These are phyloP conservation scores for Pitangus sulphuratus DNA, from an alignment of 2,797 vertebrate species.

Conservation along the genomic window DNA sequence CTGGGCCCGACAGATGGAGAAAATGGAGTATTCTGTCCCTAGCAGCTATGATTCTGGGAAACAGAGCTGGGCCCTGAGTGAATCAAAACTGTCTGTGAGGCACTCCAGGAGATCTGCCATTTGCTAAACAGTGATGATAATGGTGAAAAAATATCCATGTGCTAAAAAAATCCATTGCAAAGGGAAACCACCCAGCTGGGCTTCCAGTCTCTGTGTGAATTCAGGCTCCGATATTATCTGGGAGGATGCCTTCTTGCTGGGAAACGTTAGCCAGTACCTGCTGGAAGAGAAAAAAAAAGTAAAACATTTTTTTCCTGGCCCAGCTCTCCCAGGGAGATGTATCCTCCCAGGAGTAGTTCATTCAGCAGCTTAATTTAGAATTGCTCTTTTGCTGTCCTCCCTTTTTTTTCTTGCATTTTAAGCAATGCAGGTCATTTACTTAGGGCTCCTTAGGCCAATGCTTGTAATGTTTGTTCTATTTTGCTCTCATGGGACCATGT, in stretches of 20 bases:
- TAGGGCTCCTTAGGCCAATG: background rate
- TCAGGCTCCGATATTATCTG: background rate
- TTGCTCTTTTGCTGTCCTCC: slow-evolving; percentile 1
- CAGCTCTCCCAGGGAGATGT: background rate
- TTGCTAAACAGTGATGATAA: slow-evolving; percentile 24
- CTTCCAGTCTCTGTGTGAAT: background rate
- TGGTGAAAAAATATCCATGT: slow-evolving; percentile 44
- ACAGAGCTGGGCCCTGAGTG: background rate
- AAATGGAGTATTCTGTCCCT: background rate
- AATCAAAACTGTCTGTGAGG: slow-evolving; percentile 3
- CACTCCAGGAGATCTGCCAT: slow-evolving; percentile 33
- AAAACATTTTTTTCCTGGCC: background rate
- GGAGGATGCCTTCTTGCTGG: slow-evolving; percentile 2
- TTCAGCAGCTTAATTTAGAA: background rate
- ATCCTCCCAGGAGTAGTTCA: background rate
- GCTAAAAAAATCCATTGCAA: slow-evolving; percentile 40
- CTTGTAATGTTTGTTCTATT: background rate
- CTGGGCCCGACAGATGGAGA: background rate
- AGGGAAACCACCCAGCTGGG: slow-evolving; percentile 45
- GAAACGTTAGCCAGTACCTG: slow-evolving; percentile 14
- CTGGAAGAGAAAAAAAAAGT: background rate
- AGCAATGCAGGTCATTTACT: background rate
- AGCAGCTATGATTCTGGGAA: background rate
- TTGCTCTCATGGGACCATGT: background rate
- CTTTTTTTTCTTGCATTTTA: background rate